Base-by-base conservation (phyloP, 2,888 invertebrate genomes). In the Crematogaster levior region DNA sequence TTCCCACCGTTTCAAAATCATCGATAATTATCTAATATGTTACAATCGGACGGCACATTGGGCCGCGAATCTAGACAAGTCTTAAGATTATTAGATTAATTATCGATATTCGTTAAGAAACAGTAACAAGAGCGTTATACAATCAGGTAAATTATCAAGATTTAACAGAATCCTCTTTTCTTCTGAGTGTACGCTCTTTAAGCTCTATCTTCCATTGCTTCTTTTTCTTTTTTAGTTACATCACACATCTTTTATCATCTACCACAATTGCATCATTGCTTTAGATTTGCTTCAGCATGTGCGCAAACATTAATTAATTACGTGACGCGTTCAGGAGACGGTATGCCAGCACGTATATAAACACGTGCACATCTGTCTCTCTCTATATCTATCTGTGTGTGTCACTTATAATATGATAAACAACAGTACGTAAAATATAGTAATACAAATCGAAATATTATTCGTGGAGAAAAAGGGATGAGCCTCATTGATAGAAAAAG, bases 381-480 rank as follows among this genome's bases (percentile, higher is more conserved):
- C 40, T 81, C 27, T 81, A 65, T 75, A 73, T 72, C 5, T 72
- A 73, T 21, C 10, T 27, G 81, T 73, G 84, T 74, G 82, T 53
- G 24, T 83, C 87, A 90, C 82, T 84, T 77, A 86, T 89, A n/a
- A n/a, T n/a, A 86, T 74, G 85, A 77, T 90, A 91, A 83, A 90
- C 89, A 90, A 89, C 80, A 82, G 81, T 88, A 88, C 86, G 85
- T 88, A 90, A 91, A 91, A 89, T 88, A 87, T 86, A 87, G 82
- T 80, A 81, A 89, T 87, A 88, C 70, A 88, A 88, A 88, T 89
- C 72, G 85, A 90, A 85, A 85, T 72, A 63, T 84, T 60, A 82
- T 85, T 83, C 48, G 43, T 63, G 40, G 68, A 43, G 63, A 85
- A 79, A 80, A 34, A 10, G 21, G 74, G 37, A 61, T 27, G 18